Evolutionary conservation across 2,113 vertebrate species (phyloP).

Genomic region (Tauraco erythrolophus): DNA sequence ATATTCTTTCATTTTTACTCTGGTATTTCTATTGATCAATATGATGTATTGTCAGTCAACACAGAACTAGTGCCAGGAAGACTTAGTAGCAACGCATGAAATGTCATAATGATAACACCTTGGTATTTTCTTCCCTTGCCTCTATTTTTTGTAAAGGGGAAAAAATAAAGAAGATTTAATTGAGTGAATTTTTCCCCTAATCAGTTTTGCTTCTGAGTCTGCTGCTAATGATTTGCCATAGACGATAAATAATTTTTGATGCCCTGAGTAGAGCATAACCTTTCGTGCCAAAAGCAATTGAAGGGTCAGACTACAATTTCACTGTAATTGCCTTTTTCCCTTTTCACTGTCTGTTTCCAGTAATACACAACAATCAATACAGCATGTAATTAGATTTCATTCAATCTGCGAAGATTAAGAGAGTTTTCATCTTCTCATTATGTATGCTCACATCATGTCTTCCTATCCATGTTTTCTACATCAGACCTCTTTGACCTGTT

Average conservation of each 20-base stretch:
- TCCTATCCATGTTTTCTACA: not conserved
- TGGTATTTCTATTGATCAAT: not conserved
- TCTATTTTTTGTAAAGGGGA: not conserved
- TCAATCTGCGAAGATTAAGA: conserved; percentile 52
- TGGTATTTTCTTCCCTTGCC: not conserved
- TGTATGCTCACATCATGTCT: not conserved
- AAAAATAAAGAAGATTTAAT: not conserved
- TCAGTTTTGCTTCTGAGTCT: not conserved
- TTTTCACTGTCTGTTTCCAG: conserved; percentile 73
- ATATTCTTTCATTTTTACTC: not conserved
- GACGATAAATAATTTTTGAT: conserved; percentile 1
- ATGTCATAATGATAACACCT: not conserved
- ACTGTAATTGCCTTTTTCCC: conserved; percentile 75
- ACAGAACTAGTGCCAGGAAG: not conserved
- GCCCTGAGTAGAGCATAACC: not conserved
- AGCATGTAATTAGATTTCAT: conserved; percentile 77
- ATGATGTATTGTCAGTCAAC: not conserved
- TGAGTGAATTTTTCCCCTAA: not conserved
- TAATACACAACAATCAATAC: conserved; percentile 68
- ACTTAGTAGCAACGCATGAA: not conserved
- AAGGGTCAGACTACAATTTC: conserved; percentile 72
- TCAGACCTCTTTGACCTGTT: conserved; percentile 8
- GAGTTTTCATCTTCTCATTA: conserved; percentile 47
- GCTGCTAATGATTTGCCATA: not conserved
- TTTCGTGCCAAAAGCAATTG: conserved; percentile 74